Conservation (phyloP, 1,140 invertebrate genomes). For the Cyphomyrmex costatus region DNA sequence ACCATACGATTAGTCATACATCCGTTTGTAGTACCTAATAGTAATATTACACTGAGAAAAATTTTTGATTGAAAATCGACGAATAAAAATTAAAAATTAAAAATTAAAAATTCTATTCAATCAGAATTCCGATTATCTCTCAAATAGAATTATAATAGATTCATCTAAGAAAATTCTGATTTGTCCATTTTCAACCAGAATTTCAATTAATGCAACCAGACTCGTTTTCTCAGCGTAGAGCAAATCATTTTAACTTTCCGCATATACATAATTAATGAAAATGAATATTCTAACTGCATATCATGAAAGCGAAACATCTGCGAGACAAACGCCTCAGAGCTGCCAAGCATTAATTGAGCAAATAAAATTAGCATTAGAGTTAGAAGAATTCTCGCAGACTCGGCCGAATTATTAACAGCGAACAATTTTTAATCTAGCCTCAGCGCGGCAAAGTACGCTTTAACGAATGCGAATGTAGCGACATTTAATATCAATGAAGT, state of each 20-base stretch:
- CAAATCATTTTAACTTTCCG: constrained; percentile 6
- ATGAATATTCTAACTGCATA: neutral
- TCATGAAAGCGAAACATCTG: neutral
- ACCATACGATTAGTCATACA: neutral
- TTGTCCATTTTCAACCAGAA: no score
- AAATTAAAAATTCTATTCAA: no score
- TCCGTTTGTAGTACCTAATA: neutral
- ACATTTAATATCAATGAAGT: constrained; percentile 61
- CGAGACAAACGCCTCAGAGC: neutral
- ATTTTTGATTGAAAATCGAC: no score
- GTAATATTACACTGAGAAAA: neutral
- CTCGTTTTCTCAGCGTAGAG: neutral
- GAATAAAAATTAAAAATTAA: no score
- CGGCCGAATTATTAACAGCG: constrained; percentile 19
- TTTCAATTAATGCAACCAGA: no score
- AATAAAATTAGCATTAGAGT: constrained; percentile 36
- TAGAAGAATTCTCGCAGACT: neutral
- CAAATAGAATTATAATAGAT: no score
- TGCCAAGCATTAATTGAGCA: constrained; percentile 5
- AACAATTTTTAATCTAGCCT: constrained; percentile 3
- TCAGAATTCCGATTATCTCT: no score
- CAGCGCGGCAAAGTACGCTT: neutral
- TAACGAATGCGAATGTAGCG: constrained; percentile 21
- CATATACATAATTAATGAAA: neutral
- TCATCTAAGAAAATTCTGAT: no score